Percentiles rank a stretch among this genome's conserved stretches.
Evolutionary conservation across 2,797 vertebrate genomes (phyloP).

Genomic region (Chrysocyon brachyurus): DNA sequence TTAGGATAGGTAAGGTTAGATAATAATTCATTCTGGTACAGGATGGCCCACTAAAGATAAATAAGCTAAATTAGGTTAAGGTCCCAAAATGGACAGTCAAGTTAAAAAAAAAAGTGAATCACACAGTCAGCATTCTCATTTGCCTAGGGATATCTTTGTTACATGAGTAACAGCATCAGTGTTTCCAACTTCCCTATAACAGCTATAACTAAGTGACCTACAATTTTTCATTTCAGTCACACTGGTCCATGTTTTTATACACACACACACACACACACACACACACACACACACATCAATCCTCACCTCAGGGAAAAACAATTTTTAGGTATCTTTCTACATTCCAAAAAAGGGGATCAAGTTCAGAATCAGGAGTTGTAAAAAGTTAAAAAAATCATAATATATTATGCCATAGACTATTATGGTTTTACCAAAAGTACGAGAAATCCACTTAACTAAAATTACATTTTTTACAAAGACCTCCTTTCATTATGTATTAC

Average conservation of each 20-base stretch:
- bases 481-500: background rate
- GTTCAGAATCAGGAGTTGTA: constrained; percentile 30
- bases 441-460: constrained; percentile 31
- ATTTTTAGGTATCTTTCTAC: constrained; percentile 5
- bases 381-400: constrained; percentile 1
- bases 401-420: background rate
- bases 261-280: background rate
- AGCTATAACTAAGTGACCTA: background rate
- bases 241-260: background rate
- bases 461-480: constrained; percentile 43
- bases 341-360: constrained; percentile 32
- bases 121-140: background rate
- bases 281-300: background rate
- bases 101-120: background rate
- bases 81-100: background rate
- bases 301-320: background rate
- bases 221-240: background rate
- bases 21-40: background rate
- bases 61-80: constrained; percentile 1
- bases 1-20: background rate
- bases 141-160: background rate
- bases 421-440: background rate
- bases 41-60: background rate
- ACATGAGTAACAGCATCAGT: background rate
- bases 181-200: background rate